phyloP scores from a whole-genome alignment of 1,140 invertebrate species.

The Leptopilina boulardi region DNA sequence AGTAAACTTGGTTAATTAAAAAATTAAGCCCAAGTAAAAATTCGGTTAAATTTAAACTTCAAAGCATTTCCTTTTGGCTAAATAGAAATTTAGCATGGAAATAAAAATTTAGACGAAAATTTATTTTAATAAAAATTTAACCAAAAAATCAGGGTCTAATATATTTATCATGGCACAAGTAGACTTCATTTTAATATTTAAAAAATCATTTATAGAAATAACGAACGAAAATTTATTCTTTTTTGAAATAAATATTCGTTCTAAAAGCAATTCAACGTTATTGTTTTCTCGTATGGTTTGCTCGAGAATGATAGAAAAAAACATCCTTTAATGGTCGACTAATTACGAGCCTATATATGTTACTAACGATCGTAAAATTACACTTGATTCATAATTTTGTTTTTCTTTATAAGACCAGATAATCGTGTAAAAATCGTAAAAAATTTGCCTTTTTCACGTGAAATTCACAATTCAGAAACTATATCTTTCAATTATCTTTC shows the following conservation, averaged over 20 bases:
- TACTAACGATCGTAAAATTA: not conserved
- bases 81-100: too few relatives aligned
- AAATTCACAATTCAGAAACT: not conserved
- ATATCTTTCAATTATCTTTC: conserved; percentile 8
- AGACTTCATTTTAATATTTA: not conserved
- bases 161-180: not conserved
- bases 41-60: too few relatives aligned
- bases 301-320: not conserved
- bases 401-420: not conserved
- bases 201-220: too few relatives aligned
- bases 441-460: not conserved
- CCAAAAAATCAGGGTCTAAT: too few relatives aligned
- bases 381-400: not conserved
- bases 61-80: too few relatives aligned
- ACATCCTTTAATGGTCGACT: not conserved
- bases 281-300: not conserved
- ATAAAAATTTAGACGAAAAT: too few relatives aligned
- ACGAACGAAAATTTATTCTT: too few relatives aligned
- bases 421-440: not conserved
- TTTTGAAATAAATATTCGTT: too few relatives aligned
- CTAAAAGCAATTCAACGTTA: too few relatives aligned
- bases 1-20: too few relatives aligned
- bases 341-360: not conserved
- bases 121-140: too few relatives aligned
- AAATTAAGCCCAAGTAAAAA: too few relatives aligned